Evolutionary conservation across 1,140 invertebrate genomes (phyloP), one percentile per base, ranked within the genome.

Genomic region (Drosophila orena): DNA sequence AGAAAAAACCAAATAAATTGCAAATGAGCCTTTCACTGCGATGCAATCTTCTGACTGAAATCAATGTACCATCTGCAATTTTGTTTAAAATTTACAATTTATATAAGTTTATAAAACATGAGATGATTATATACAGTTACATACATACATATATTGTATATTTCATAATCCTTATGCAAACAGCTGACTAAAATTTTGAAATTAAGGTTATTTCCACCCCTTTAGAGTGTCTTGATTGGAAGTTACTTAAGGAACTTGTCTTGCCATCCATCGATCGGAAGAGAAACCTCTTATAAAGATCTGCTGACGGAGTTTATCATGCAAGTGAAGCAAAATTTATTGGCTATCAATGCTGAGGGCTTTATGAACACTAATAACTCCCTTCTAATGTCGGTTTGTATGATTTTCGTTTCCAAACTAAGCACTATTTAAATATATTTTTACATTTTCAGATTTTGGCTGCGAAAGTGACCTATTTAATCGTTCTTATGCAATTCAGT

Each of bases 401-500:
- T 2, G 20, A 0, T 1, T 7, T 4, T 5, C 6, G 42, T 1
- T 11, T 27, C 3, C n/a, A 4, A 12, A 12, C 2, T 5, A 6
- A 35, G 14, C 3, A 12, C 30, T 12, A 3, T 20, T 50, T 15
- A 11, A 4, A 52, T 20, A 37, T 3, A 11, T 0, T 11, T 38
- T 38, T 0, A 24, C 37, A 14, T 17, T 43, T 76, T n/a, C 52
- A 91, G 88, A 72, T 91, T 24, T 70, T 88, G 12, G 79, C 88
- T 11, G 80, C 79, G 4, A 85, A 88, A 65, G 79, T 89, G 0
- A 85, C 88, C 4, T 88, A 88, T 56, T 14, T 91, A 8, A 77
- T 91, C 34, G 73, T 91, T 3, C 42, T 91, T 0, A 77, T 88
- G 70, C 88, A 91, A 56, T 91, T 91, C 22, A 75, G 80, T 43